Base-by-base conservation (phyloP, 2,113 vertebrate species). In the Ceyx melanurus region DNA sequence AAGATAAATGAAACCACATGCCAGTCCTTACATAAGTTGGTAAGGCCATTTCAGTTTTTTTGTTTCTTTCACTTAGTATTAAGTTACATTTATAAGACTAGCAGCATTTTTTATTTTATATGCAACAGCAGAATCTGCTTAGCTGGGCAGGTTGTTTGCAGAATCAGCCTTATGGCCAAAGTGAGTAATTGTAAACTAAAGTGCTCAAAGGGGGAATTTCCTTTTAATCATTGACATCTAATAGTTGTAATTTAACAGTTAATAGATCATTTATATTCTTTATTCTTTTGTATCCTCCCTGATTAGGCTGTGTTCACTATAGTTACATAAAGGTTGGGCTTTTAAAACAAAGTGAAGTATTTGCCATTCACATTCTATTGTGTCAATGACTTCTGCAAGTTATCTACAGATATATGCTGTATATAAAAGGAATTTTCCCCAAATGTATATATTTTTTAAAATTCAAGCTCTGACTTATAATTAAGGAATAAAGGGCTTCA, bases 1-100 rank as follows among this genome's bases (percentile, higher is more conserved):
- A 93, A 95, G 92, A 95, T 94, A 95, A 95, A 91, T 0, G 0
- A 79, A 91, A 67, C 74, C 91, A 89, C 90, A 21, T 86, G 94
- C 46, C 85, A 70, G 78, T 88, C 65, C 71, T 91, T 95, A 92
- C 54, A 35, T 92, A 91, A 95, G 74, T 56, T 43, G 56, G 42
- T 80, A 76, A 77, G 54, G 48, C 45, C 64, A 60, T 66, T 94
- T 76, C 78, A 82, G 6, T 6, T 54, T 13, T 40, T 40, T 57
- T 29, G 16, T 82, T 93, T 88, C 48, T 92, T 93, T 53, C 15
- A 1, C 64, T 88, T 74, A 78, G n/a, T 57, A 78, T 75, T 72
- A 64, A 56, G 46, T 90, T 88, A 57, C 35, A 26, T 67, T 82
- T 84, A 68, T 26, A 88, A 83, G 26, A 33, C 19, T 65, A 50